These are phyloP conservation scores for Melanaphis sacchari DNA, from an alignment of 1,140 invertebrate genomes.

Conservation along the genomic window DNA sequence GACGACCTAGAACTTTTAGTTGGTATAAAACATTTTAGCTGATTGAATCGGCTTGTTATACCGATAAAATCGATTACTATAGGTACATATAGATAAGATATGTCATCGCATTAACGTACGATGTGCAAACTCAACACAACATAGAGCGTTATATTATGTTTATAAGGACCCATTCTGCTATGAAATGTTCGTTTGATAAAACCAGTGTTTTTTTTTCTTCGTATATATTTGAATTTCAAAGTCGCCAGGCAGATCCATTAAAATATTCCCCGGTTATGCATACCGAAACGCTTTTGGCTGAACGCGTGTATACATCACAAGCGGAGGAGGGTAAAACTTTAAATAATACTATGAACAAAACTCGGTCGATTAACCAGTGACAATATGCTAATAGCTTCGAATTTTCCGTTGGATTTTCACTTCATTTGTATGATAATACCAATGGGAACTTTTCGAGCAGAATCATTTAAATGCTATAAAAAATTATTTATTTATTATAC, in stretches of 20 bases:
- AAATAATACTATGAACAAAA: not conserved
- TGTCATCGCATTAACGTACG: not conserved
- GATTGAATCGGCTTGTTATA: not conserved
- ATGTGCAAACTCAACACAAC: not conserved
- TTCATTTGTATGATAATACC: constrained; percentile 26
- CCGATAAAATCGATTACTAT: not conserved
- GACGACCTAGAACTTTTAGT: too few species aligned
- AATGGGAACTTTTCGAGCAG: not conserved
- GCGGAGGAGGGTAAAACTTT: not conserved
- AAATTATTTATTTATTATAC: not conserved
- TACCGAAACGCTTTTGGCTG: not conserved
- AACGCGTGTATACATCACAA: not conserved
- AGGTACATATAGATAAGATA: not conserved
- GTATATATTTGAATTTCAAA: constrained; percentile 17
- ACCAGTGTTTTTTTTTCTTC: not conserved
- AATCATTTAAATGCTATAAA: not conserved
- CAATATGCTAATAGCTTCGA: constrained; percentile 33
- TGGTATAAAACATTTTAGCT: too few species aligned
- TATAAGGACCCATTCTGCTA: not conserved
- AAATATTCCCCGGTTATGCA: constrained; percentile 15
- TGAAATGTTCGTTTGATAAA: not conserved
- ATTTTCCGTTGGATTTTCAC: not conserved
- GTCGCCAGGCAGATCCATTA: not conserved
- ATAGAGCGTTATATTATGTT: constrained; percentile 15
- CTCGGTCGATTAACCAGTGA: constrained; percentile 49